phyloP scores from a whole-genome alignment of 2,113 vertebrate genomes.

The Brachionichthys hirsutus region DNA sequence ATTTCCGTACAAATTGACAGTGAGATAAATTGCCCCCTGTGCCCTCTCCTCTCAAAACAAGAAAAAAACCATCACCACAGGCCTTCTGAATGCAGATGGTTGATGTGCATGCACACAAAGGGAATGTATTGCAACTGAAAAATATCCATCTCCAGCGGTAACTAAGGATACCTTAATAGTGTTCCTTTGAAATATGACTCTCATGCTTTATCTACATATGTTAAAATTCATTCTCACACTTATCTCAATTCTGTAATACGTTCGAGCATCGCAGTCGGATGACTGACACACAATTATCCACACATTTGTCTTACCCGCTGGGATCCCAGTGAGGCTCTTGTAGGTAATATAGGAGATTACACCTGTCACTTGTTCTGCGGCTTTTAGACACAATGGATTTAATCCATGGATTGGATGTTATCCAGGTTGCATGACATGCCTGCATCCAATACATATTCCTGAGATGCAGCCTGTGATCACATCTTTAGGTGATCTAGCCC shows the following conservation, averaged over 20 bases:
- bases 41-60: not conserved
- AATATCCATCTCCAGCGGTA: slow-evolving; percentile 23
- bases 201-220: slow-evolving; percentile 16
- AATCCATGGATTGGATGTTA: slow-evolving; percentile 71
- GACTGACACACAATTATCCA: slow-evolving; percentile 34
- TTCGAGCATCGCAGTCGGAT: slow-evolving; percentile 42
- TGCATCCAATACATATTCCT: slow-evolving; percentile 24
- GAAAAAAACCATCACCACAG: slow-evolving; percentile 13
- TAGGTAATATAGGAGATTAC: slow-evolving; percentile 67
- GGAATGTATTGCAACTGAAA: slow-evolving; percentile 21
- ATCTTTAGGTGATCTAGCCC: slow-evolving; percentile 35
- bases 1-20: slow-evolving; percentile 21
- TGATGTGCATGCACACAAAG: slow-evolving; percentile 3
- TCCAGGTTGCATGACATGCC: slow-evolving; percentile 33
- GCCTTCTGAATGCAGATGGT: slow-evolving; percentile 15
- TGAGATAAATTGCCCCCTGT: slow-evolving; percentile 25
- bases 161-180: slow-evolving; percentile 18
- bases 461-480: slow-evolving; percentile 33
- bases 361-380: slow-evolving; percentile 64
- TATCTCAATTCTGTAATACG: slow-evolving; percentile 23
- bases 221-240: slow-evolving; percentile 29
- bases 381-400: slow-evolving; percentile 66
- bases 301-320: slow-evolving; percentile 34
- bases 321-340: slow-evolving; percentile 48
- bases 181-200: slow-evolving; percentile 23